Percentiles rank a stretch among this genome's conserved stretches.
These are phyloP conservation scores for Subanguina moxae DNA, from an alignment of 1,140 invertebrate species.

Conservation along the genomic window DNA sequence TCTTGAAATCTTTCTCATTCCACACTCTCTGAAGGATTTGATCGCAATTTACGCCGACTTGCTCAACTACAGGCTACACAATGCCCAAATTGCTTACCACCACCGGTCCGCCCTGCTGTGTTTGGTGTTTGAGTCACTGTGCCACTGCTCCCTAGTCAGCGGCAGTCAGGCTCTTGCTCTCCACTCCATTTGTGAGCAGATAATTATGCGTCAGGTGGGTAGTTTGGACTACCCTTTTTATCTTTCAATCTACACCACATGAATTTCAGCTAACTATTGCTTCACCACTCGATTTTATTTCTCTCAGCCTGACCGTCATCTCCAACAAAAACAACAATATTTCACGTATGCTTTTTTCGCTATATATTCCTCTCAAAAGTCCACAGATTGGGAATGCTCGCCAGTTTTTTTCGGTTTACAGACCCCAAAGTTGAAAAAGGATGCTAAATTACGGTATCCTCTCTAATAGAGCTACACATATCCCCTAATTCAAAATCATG, in stretches of 20 bases:
- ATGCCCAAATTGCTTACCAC: not conserved
- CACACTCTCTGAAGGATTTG: not conserved
- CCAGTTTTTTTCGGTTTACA: too few species aligned
- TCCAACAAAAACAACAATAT: not conserved
- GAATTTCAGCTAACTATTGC: not conserved
- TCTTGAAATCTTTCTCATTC: too few species aligned
- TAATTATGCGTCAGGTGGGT: constrained; percentile 31
- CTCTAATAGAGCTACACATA: too few species aligned
- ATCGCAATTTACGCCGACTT: constrained; percentile 7
- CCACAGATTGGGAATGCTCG: too few species aligned
- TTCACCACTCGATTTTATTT: constrained; percentile 2
- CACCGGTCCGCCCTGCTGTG: not conserved
- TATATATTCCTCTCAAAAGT: too few species aligned
- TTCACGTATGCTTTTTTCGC: not conserved
- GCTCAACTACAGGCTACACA: constrained; percentile 4
- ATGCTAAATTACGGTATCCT: too few species aligned
- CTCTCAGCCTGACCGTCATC: not conserved
- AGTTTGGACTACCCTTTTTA: too few species aligned
- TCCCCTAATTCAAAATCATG: too few species aligned
- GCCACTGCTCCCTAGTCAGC: not conserved
- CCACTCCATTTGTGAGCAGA: constrained; percentile 29
- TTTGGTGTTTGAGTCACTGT: not conserved
- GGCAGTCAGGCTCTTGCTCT: not conserved
- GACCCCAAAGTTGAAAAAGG: too few species aligned
- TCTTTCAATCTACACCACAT: too few species aligned